phyloP scores from a whole-genome alignment of 1,140 invertebrate species.

The Diabrotica undecimpunctata region DNA sequence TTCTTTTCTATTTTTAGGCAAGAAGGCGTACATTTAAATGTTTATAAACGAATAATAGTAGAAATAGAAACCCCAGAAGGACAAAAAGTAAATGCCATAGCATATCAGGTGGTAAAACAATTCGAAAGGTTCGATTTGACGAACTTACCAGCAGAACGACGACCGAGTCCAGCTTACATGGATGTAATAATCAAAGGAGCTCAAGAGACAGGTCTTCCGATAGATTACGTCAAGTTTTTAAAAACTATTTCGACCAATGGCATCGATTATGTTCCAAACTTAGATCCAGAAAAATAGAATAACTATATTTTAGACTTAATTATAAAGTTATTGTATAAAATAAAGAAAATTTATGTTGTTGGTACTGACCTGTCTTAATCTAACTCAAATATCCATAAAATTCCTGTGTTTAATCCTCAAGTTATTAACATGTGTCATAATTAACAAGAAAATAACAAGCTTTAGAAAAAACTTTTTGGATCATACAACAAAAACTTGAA shows the following conservation, averaged over 20 bases:
- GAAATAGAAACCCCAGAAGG: slow-evolving; percentile 55
- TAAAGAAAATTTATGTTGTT: no score
- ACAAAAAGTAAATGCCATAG: slow-evolving; percentile 55
- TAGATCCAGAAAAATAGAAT: neutral
- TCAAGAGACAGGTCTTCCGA: slow-evolving; percentile 63
- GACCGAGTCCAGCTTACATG: slow-evolving; percentile 70
- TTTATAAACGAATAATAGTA: slow-evolving; percentile 65
- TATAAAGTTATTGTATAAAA: no score
- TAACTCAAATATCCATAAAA: no score
- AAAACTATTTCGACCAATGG: slow-evolving; percentile 65
- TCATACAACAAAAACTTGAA: no score
- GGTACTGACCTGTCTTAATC: no score
- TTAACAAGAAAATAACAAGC: no score
- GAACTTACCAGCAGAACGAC: slow-evolving; percentile 53
- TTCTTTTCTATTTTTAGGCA: slow-evolving; percentile 52
- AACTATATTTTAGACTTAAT: no score
- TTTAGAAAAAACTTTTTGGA: no score
- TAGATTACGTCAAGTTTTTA: slow-evolving; percentile 62
- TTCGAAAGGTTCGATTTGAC: slow-evolving; percentile 45
- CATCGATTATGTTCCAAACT: slow-evolving; percentile 48
- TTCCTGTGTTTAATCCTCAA: no score
- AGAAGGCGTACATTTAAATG: slow-evolving; percentile 67
- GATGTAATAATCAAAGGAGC: slow-evolving; percentile 63
- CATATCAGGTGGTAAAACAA: slow-evolving; percentile 61
- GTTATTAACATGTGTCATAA: no score